phyloP scores from a whole-genome alignment of 2,888 invertebrate genomes.

The Oxyscelio sp. region DNA sequence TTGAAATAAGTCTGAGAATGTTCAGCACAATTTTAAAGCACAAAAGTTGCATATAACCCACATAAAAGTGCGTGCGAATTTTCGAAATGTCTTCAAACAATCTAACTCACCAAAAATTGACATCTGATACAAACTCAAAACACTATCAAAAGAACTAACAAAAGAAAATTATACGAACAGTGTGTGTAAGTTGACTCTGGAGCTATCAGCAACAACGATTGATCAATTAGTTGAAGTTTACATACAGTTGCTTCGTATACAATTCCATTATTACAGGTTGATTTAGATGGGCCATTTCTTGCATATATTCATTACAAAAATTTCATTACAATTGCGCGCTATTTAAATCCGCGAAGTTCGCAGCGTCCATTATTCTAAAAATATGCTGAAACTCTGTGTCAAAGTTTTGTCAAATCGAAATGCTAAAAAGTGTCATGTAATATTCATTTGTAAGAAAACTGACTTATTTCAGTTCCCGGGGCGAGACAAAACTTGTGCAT shows the following conservation, averaged over 20 bases:
- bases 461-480: constrained; percentile 36
- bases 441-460: constrained; percentile 56
- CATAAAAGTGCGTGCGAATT: no score
- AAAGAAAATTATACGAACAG: no score
- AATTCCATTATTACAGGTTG: constrained; percentile 19
- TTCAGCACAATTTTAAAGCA: no score
- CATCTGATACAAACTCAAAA: no score
- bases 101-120: no score
- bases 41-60: no score
- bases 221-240: constrained; percentile 29
- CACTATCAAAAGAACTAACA: no score
- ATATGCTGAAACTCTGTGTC: constrained; percentile 12
- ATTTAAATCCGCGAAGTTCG: constrained; percentile 33
- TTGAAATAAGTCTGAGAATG: no score
- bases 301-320: constrained; percentile 32
- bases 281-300: neutral
- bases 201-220: no score
- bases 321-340: constrained; percentile 31
- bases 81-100: no score
- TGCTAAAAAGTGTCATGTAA: constrained; percentile 48
- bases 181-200: no score
- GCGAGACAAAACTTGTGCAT: constrained; percentile 41
- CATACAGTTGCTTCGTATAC: constrained; percentile 21
- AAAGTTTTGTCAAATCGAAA: constrained; percentile 43
- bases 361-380: constrained; percentile 15